These are phyloP conservation scores for Busseola fusca DNA, from an alignment of 2,888 invertebrate genomes.

Conservation along the genomic window DNA sequence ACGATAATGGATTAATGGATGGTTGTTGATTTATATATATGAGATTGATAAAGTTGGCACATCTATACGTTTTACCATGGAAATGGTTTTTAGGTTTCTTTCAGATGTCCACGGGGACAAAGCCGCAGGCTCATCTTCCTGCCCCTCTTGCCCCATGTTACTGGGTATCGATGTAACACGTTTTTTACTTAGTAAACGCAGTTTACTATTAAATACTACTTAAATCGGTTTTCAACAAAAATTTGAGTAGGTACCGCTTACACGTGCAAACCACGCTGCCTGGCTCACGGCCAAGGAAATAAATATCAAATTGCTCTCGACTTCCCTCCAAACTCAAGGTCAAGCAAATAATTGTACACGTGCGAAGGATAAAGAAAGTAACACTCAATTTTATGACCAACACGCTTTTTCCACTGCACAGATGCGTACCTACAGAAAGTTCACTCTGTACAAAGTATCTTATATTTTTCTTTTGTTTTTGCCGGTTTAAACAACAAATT, in stretches of 20 bases:
- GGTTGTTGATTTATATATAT: too few relatives aligned
- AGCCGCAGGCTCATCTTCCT: neutral
- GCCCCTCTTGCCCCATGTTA: neutral
- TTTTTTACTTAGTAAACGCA: neutral
- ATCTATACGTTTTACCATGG: neutral
- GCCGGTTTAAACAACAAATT: neutral
- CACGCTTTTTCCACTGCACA: slow-evolving; percentile 27
- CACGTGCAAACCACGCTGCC: neutral
- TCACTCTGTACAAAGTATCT: neutral
- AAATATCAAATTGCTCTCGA: slow-evolving; percentile 33
- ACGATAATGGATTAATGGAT: too few relatives aligned
- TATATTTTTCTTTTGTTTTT: neutral
- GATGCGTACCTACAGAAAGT: slow-evolving; percentile 21
- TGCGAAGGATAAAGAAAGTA: slow-evolving; percentile 49
- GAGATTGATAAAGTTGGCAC: neutral
- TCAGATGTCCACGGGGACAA: neutral
- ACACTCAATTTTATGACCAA: slow-evolving; percentile 38
- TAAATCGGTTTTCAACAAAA: neutral
- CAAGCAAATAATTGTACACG: slow-evolving; percentile 49
- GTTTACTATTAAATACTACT: too few relatives aligned
- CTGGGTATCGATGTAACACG: neutral
- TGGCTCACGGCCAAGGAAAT: slow-evolving; percentile 24
- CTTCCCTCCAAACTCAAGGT: slow-evolving; percentile 34
- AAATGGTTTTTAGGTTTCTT: neutral
- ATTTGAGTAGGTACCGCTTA: neutral